phyloP scores from a whole-genome alignment of 2,113 vertebrate genomes.

The Pogonocichla stellata region DNA sequence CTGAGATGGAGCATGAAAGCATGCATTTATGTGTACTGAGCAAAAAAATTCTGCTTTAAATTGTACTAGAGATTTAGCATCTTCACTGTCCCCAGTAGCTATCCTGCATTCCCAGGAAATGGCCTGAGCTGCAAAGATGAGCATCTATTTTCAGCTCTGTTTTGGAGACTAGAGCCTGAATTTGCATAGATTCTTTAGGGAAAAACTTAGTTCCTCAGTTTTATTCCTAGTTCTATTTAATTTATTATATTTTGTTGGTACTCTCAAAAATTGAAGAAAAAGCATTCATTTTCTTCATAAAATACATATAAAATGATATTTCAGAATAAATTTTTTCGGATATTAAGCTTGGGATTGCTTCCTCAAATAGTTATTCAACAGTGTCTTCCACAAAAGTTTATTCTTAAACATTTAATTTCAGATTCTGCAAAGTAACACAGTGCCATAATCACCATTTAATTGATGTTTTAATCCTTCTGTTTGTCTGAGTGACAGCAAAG shows the following conservation, averaged over 20 bases:
- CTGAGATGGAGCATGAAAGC: neutral
- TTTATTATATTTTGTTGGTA: neutral
- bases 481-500: slow-evolving; percentile 24
- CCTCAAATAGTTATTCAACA: neutral
- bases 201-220: neutral
- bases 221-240: neutral
- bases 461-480: slow-evolving; percentile 41
- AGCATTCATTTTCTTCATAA: neutral
- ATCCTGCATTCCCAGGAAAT: neutral
- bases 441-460: slow-evolving; percentile 24
- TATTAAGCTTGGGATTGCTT: neutral
- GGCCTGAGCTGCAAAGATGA: neutral
- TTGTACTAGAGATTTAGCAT: neutral
- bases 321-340: neutral
- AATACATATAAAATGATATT: neutral
- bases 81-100: neutral
- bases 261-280: neutral
- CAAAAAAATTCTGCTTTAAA: neutral
- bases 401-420: slow-evolving; percentile 34
- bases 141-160: neutral
- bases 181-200: neutral
- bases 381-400: neutral
- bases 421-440: neutral
- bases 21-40: neutral
- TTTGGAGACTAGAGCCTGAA: neutral